Evolutionary conservation across 1,140 invertebrate species (phyloP), one percentile per base, ranked within the genome.

Genomic region (Orchesella cincta): DNA sequence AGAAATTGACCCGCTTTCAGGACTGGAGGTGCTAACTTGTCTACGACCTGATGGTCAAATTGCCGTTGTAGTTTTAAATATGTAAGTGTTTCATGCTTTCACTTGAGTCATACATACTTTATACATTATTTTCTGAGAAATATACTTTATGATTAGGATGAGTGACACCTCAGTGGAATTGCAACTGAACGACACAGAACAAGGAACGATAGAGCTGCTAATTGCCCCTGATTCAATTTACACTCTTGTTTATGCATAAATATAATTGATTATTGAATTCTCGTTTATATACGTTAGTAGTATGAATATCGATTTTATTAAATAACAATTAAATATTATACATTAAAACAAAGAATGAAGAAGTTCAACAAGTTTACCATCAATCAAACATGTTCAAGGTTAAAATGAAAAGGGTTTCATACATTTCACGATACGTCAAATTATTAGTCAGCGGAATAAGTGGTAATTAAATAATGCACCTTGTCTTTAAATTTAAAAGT

Each of bases 41-140:
- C 62, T 86, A 78, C 87, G 87, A 14, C 88, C 89, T 1, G 87
- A 90, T 77, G 85, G 87, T 39, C 83, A 84, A 34, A 85, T 88
- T 5, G 88, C 89, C 20, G 73, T 91, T 33, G 84, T 92, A 23
- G 73, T 91, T 23, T 87, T 89, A 72, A 93, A 93, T 84, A n/a
- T n/a, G n/a, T n/a, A n/a, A n/a, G n/a, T n/a, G n/a, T n/a, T n/a
- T n/a, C n/a, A n/a, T n/a, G n/a, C n/a, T n/a, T n/a, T n/a, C n/a
- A n/a, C n/a, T n/a, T n/a, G n/a, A n/a, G n/a, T n/a, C n/a, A n/a
- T n/a, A n/a, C n/a, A n/a, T n/a, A n/a, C n/a, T n/a, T n/a, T n/a
- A n/a, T n/a, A n/a, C n/a, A n/a, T n/a, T n/a, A n/a, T n/a, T n/a
- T n/a, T n/a, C n/a, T n/a, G n/a, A n/a, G n/a, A n/a, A n/a, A n/a